These are phyloP conservation scores for Psococerastis gibbosa DNA, from an alignment of 2,888 invertebrate species.

Conservation along the genomic window DNA sequence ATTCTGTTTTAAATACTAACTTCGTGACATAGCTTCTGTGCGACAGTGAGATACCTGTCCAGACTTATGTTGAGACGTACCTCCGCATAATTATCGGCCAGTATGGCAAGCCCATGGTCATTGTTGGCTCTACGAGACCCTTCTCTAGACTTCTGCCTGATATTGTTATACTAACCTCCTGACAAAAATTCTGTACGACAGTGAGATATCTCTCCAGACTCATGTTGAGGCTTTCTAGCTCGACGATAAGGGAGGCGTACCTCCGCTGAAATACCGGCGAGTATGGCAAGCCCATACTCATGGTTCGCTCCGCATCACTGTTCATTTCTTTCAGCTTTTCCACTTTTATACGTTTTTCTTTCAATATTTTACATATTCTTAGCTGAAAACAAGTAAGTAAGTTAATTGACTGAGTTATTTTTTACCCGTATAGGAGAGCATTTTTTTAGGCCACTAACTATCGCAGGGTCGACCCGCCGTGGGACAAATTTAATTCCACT, in stretches of 20 bases:
- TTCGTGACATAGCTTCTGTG: conserved; percentile 67
- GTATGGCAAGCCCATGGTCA: too few species aligned
- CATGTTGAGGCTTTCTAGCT: conserved; percentile 77
- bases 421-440: too few species aligned
- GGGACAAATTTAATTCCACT: too few species aligned
- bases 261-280: conserved; percentile 76
- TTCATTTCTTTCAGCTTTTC: conserved; percentile 69
- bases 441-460: too few species aligned
- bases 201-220: conserved; percentile 72
- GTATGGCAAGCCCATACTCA: conserved; percentile 57
- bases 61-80: conserved; percentile 78
- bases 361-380: conserved; percentile 65
- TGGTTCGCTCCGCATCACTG: conserved; percentile 70
- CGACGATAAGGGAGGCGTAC: conserved; percentile 64
- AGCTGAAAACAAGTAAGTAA: neutral
- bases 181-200: conserved; percentile 65
- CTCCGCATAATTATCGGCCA: too few species aligned
- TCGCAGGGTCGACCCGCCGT: too few species aligned
- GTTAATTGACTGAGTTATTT: too few species aligned
- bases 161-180: conserved; percentile 38
- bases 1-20: conserved; percentile 22
- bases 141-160: too few species aligned
- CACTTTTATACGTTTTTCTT: conserved; percentile 63
- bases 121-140: too few species aligned
- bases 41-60: conserved; percentile 64